phyloP scores from a whole-genome alignment of 1,140 invertebrate species.

The Xylocopa sonorina region DNA sequence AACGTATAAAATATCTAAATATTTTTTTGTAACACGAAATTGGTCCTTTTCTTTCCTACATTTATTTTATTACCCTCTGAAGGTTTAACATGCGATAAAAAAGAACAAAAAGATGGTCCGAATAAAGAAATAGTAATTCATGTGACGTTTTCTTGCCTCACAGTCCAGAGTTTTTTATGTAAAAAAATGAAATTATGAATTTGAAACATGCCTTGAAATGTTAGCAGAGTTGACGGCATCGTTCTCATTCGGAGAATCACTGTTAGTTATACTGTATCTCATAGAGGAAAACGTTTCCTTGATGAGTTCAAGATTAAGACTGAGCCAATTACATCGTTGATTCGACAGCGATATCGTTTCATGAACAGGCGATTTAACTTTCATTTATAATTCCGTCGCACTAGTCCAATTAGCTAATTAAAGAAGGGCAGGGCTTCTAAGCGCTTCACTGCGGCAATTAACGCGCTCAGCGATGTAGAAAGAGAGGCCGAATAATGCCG shows the following conservation, averaged over 20 bases:
- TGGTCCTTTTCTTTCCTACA: too few species aligned
- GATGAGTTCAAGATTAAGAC: conserved; percentile 4
- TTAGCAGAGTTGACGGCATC: too few species aligned
- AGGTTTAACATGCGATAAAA: too few species aligned
- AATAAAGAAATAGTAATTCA: too few species aligned
- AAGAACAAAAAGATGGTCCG: too few species aligned
- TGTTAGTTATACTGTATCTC: conserved; percentile 44
- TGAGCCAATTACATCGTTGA: conserved; percentile 51
- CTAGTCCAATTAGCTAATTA: conserved; percentile 66
- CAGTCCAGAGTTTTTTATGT: too few species aligned
- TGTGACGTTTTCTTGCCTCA: too few species aligned
- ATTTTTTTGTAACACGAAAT: too few species aligned
- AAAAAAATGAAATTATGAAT: too few species aligned
- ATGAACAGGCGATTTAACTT: not conserved
- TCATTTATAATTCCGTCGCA: conserved; percentile 24
- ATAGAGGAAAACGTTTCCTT: conserved; percentile 39
- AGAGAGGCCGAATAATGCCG: conserved; percentile 26
- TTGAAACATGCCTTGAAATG: too few species aligned
- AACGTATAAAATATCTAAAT: too few species aligned
- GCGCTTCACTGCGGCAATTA: conserved; percentile 54
- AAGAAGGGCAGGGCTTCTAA: conserved; percentile 16
- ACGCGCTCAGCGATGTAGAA: conserved; percentile 26
- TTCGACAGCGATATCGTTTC: not conserved
- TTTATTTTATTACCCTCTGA: too few species aligned
- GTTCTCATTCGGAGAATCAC: conserved; percentile 43